A percentile compares a stretch with the other conserved stretches of the same genome.
Conservation (phyloP, 2,113 vertebrate species). For the Melospiza georgiana region DNA sequence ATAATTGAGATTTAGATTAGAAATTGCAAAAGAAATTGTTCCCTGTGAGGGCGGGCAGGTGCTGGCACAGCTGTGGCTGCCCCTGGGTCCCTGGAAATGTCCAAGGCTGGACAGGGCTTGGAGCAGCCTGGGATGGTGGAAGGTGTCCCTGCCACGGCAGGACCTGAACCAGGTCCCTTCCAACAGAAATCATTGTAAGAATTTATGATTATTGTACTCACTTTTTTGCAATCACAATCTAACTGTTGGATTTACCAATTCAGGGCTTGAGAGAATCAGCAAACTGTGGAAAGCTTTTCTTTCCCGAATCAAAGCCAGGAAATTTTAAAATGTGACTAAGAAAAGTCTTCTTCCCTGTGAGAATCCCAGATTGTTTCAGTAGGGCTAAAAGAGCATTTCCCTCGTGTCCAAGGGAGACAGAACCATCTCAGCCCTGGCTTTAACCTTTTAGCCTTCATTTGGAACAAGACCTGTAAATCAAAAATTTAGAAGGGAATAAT, state of each 20-base stretch:
- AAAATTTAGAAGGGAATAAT: slow-evolving; percentile 50
- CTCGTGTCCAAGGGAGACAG: neutral
- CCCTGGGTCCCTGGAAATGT: neutral
- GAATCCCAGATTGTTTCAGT: neutral
- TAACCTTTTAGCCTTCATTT: slow-evolving; percentile 16
- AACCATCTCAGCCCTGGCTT: neutral
- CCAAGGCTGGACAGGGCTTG: fast-evolving
- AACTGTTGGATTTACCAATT: neutral
- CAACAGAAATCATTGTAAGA: neutral
- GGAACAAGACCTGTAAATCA: slow-evolving; percentile 44
- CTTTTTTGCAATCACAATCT: neutral
- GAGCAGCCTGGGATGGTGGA: fast-evolving
- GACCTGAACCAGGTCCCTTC: neutral
- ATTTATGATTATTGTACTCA: neutral
- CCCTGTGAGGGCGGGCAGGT: fast-evolving
- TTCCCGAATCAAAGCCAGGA: neutral
- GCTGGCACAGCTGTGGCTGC: neutral
- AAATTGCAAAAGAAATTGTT: neutral
- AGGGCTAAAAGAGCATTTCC: neutral
- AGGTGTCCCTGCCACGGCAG: neutral
- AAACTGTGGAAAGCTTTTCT: neutral
- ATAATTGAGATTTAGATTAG: neutral
- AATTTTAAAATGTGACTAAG: neutral
- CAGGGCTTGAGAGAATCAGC: neutral
- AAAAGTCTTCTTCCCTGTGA: neutral